Base-by-base conservation (phyloP, 2,888 invertebrate genomes). In the Aleiodes testaceus region DNA sequence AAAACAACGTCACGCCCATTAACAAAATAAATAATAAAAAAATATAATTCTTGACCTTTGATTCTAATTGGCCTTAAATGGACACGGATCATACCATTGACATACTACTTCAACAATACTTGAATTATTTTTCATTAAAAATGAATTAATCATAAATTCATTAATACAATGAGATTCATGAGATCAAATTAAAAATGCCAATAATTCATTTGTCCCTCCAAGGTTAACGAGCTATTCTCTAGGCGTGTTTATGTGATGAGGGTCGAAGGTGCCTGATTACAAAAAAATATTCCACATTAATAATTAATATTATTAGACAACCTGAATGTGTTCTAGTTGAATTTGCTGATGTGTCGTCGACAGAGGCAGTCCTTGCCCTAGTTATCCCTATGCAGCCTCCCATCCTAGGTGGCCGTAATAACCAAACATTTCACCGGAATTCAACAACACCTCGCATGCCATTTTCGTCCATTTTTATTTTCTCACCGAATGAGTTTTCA, bases 331-430 rank as follows among this genome's bases (percentile, higher is more conserved):
- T 94, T 88, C 95, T 92, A 82, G 94, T 93, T 84, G 93, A 92
- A 85, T 94, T 93, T 82, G 93, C 94, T 75, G 94, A 93, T 78
- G 93, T 94, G 84, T 94, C 93, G 87, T 92, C 92, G 86, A 93
- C 93, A 80, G 93, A 94, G 87, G 93, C 94, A 89, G 93, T 94
- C 88, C 95, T 92, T 87, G 92, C 92, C 88, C 94, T 92, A 87
- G 93, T 93, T 88, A 94, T 92, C 88, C 94, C 94, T 90, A 95
- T 94, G 90, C 95, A 95, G 88, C 95, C 95, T 88, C 95, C 95
- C 95, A 95, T 95, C 89, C 89, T 93, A 90, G 88, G 89, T 88
- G 89, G 90, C 89, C 81, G 79, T 79, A 80, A 82, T 82, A 87
- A 87, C 86, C 86, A 87, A 88, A 88, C 89, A 89, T 89, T 87